phyloP scores from a whole-genome alignment of 2,888 invertebrate species.

The Cabera pusaria region DNA sequence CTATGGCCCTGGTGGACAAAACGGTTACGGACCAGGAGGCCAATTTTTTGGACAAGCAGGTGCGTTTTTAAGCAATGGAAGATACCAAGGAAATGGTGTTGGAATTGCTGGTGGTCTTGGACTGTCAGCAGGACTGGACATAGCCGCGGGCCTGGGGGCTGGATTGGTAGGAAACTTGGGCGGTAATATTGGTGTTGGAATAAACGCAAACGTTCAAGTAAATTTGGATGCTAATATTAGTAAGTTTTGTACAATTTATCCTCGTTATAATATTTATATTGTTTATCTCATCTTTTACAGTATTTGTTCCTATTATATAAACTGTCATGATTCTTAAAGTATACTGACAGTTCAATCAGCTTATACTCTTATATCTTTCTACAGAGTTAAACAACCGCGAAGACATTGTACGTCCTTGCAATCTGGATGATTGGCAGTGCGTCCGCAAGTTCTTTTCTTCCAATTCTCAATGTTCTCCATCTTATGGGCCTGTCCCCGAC shows the following conservation, averaged over 20 bases:
- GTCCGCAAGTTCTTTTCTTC: slow-evolving; percentile 31
- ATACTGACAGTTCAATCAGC: too few species aligned
- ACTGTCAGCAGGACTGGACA: slow-evolving; percentile 7
- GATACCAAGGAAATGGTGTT: background rate
- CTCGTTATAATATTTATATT: too few species aligned
- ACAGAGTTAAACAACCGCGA: slow-evolving; percentile 18
- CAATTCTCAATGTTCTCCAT: slow-evolving; percentile 31
- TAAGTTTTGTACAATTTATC: too few species aligned
- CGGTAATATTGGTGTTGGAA: slow-evolving; percentile 6
- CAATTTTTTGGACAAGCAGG: slow-evolving; percentile 6
- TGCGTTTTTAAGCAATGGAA: slow-evolving; percentile 1
- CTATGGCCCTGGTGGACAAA: background rate
- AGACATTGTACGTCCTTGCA: slow-evolving; percentile 30
- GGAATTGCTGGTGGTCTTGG: slow-evolving; percentile 7
- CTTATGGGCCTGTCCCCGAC: slow-evolving; percentile 30
- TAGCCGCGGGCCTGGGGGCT: slow-evolving; percentile 9
- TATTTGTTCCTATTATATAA: too few species aligned
- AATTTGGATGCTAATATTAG: slow-evolving; percentile 8
- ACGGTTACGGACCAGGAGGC: slow-evolving; percentile 1
- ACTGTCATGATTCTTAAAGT: too few species aligned
- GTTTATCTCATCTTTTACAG: background rate
- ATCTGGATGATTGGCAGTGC: slow-evolving; percentile 31
- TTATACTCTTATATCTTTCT: too few species aligned
- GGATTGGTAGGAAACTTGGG: slow-evolving; percentile 6
- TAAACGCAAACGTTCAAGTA: slow-evolving; percentile 9